A percentile compares a stretch with the other conserved stretches of the same genome.
These are phyloP conservation scores for Eublepharis macularius DNA, from an alignment of 2,113 vertebrate genomes.

Conservation along the genomic window DNA sequence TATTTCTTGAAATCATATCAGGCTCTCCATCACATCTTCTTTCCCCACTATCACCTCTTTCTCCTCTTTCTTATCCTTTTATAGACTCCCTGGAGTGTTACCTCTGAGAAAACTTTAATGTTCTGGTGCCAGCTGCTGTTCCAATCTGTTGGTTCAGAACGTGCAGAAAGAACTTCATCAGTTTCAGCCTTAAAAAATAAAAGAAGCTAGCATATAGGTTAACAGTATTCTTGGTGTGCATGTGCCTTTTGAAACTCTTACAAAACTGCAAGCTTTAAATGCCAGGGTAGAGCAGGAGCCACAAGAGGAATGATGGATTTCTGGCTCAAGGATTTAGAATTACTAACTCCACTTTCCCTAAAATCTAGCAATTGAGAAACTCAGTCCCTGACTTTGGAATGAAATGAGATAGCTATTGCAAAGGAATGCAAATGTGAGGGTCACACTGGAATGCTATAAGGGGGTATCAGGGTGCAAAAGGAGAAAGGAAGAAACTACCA, in stretches of 20 bases:
- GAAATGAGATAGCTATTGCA: not conserved
- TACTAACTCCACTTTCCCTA: not conserved
- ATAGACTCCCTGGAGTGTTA: constrained; percentile 19
- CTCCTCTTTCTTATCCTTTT: not conserved
- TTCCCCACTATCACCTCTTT: not conserved
- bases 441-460: not conserved
- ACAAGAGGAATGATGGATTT: not conserved
- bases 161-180: not conserved
- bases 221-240: not conserved
- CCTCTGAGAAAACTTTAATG: constrained; percentile 19
- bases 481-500: not conserved
- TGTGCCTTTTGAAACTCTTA: constrained; percentile 24
- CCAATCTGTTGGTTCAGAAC: constrained; percentile 19
- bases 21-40: not conserved
- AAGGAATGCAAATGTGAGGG: not conserved
- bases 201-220: not conserved
- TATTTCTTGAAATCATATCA: not conserved
- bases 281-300: not conserved
- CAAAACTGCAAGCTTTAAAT: not conserved
- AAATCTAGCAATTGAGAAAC: not conserved
- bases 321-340: not conserved
- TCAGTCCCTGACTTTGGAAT: not conserved
- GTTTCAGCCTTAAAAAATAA: not conserved
- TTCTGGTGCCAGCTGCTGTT: not conserved
- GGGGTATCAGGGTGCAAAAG: not conserved